phyloP scores from a whole-genome alignment of 2,797 vertebrate species.

The Toxotes lorentzi region DNA sequence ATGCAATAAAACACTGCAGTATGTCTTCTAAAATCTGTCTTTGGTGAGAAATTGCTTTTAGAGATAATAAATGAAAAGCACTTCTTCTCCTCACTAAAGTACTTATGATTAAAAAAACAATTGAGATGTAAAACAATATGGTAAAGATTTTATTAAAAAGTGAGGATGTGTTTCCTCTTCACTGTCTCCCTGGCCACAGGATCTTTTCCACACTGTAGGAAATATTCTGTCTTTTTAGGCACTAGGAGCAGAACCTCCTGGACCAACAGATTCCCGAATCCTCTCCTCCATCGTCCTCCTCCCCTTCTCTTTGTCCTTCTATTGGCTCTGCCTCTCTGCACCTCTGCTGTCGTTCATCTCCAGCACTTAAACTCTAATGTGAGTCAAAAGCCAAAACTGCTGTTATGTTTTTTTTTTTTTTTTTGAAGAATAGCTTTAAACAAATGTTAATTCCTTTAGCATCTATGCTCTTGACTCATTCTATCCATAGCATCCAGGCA shows the following conservation, averaged over 20 bases:
- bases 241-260: not conserved
- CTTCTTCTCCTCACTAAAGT: not conserved
- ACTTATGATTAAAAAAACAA: not conserved
- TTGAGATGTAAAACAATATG: not conserved
- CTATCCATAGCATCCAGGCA: not conserved
- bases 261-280: not conserved
- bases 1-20: not conserved
- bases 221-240: not conserved
- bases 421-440: not conserved
- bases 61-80: not conserved
- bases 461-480: not conserved
- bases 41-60: not conserved
- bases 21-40: not conserved
- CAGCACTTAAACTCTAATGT: not conserved
- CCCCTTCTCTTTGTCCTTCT: not conserved
- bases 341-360: not conserved
- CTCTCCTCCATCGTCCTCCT: not conserved
- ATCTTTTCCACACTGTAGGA: not conserved
- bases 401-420: conserved; percentile 16
- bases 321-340: not conserved
- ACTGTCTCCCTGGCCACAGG: not conserved
- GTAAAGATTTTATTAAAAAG: not conserved
- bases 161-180: not conserved
- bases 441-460: not conserved
- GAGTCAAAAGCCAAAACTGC: not conserved